Evolutionary conservation across 1,140 invertebrate species (phyloP), one percentile per base, ranked within the genome.

Genomic region (Rhopalosiphum padi): DNA sequence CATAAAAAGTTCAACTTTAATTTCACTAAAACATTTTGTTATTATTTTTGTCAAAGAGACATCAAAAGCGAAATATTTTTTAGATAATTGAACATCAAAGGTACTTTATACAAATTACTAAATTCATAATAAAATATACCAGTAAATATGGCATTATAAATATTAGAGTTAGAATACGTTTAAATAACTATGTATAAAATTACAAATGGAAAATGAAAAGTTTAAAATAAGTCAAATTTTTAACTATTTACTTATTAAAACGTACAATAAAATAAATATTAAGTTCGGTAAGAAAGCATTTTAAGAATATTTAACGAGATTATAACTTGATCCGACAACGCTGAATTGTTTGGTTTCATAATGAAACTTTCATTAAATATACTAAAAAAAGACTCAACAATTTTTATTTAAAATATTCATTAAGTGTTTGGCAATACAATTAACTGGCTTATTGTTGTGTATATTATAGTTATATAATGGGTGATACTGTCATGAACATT

Each of bases 231-330:
- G 15, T 90, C 4, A n/a, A 60, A 55, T 60, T 37, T 41, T 18
- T 22, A 25, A 25, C 18, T 60, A 60, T 90, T 51, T 35, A 48
- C n/a, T 4, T 25, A 60, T 60, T 60, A 60, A n/a, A 43, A 43
- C n/a, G 18, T 21, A 18, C 23, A n/a, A 53, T 25, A 89, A n/a
- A 88, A 87, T 87, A 87, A n/a, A 48, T 87, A 87, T n/a, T 87
- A 87, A 46, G 43, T 1, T 18, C n/a, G 3, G 37, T 85, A 25
- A 22, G 9, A 30, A 85, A 43, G 11, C 37, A 41, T 22, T 85
- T 85, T 41, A 85, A 41, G 23, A 85, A 85, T 43, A 85, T 85
- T 85, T 43, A 37, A 25, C 23, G 23, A 41, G 35, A 82, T 37
- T 37, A 83, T 37, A 82, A 23, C 22, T 83, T 83, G 21, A 37